phyloP scores from a whole-genome alignment of 1,140 invertebrate genomes.

The Agrilus planipennis region DNA sequence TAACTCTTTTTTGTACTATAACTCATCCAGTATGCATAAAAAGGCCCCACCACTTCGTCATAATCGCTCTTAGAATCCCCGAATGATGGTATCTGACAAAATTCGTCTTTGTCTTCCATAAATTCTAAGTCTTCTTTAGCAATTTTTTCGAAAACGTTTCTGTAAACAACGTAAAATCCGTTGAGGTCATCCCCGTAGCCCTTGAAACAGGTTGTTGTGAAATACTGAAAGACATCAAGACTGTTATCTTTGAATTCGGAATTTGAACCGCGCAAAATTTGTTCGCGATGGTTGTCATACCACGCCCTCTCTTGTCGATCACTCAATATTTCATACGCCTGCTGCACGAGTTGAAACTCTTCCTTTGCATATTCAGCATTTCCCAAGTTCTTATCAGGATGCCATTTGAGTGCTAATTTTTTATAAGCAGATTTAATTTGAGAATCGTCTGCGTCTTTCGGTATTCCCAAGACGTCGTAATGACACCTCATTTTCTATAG shows the following conservation, averaged over 20 bases:
- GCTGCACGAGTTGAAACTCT: conserved; percentile 86
- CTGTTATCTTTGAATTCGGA: conserved; percentile 77
- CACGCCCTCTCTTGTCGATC: conserved; percentile 90
- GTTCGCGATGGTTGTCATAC: conserved; percentile 87
- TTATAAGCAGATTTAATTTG: conserved; percentile 87
- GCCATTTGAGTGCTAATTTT: conserved; percentile 76
- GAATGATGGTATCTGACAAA: conserved; percentile 68
- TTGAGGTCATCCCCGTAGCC: conserved; percentile 80
- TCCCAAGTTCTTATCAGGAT: conserved; percentile 89
- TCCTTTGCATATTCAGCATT: conserved; percentile 73
- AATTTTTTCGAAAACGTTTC: conserved; percentile 77
- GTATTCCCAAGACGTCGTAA: conserved; percentile 78
- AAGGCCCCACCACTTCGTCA: conserved; percentile 73
- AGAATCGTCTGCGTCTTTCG: conserved; percentile 55
- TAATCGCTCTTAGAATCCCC: conserved; percentile 73
- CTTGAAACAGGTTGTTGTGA: conserved; percentile 77
- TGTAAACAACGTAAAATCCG: conserved; percentile 86
- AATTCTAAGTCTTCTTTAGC: conserved; percentile 79
- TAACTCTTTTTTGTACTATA: conserved; percentile 68
- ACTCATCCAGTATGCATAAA: conserved; percentile 88
- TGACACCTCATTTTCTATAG: conserved; percentile 67
- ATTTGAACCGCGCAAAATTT: conserved; percentile 74
- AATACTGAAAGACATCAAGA: conserved; percentile 84
- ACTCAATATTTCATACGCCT: conserved; percentile 90
- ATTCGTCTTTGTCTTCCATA: conserved; percentile 55